Conservation (phyloP, 2,113 vertebrate genomes). For the Tragelaphus buxtoni region DNA sequence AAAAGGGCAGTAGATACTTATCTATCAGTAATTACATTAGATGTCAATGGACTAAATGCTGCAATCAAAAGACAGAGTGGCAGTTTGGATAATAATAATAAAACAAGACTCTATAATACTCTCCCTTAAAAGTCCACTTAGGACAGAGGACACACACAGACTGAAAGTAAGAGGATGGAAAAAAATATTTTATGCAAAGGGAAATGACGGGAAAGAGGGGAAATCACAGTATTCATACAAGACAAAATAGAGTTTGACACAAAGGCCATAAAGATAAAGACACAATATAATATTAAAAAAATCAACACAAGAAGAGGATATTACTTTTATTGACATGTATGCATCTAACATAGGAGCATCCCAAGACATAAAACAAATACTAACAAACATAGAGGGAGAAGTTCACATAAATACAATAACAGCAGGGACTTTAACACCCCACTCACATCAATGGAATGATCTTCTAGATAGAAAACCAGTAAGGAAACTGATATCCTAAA, state of each 20-base stretch:
- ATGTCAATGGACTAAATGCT: neutral
- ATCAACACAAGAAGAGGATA: neutral
- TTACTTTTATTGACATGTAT: neutral
- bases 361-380: neutral
- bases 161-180: neutral
- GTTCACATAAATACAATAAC: neutral
- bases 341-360: neutral
- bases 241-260: neutral
- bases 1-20: neutral
- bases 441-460: neutral
- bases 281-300: neutral
- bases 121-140: neutral
- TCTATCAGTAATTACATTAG: neutral
- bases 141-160: neutral
- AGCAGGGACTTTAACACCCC: neutral
- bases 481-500: neutral
- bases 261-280: neutral
- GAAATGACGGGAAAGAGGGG: neutral
- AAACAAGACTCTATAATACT: neutral
- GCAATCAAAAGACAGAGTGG: neutral
- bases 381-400: neutral
- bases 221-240: neutral
- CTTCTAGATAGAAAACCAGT: neutral
- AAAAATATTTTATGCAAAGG: neutral
- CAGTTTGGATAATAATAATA: neutral